Evolutionary conservation across 2,113 vertebrate genomes (phyloP), one percentile per base, ranked within the genome.

Genomic region (Syngnathoides biaculeatus): DNA sequence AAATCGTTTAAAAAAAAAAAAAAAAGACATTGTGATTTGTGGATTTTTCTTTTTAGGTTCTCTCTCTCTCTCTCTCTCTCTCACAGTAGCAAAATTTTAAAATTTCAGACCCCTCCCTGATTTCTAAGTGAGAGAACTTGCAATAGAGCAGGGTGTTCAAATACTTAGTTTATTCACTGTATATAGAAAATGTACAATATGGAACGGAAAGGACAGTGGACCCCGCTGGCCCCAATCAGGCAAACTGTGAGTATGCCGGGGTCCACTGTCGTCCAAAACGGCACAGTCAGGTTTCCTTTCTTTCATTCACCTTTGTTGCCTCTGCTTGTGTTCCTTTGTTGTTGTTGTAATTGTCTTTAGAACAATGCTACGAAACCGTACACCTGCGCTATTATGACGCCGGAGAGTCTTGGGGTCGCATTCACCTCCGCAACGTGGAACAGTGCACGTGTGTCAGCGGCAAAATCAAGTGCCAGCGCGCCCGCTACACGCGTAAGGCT

Each of bases 321-420:
- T 40, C 64, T 59, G 65, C 81, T 86, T 62, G 48, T 6, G 1
- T 5, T 19, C 14, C 48, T 63, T 80, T 77, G 78, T 17, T 62
- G 74, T 57, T 68, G 56, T 72, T 59, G n/a, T n/a, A n/a, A n/a
- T 19, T 73, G 64, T 73, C 43, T 20, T 50, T 52, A 99, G 97
- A 78, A 35, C 96, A 91, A 65, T 99, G 97, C 85, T 95, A 94
- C 53, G 96, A 98, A 63, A 82, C 85, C 24, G 68, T 77, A 22
- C 97, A 95, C 85, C 83, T 93, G 0, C 92, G 86, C 68, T 78
- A 92, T 82, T 94, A 98, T 86, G 92, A 94, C 78, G 72, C 6
- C 7, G 94, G 91, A 2, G 82, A 79, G 38, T 92, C 81, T 45
- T 99, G 97, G 97, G 87, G 93, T 68, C 93, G 93, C 9, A 94